Evolutionary conservation across 1,140 invertebrate genomes (phyloP).

Genomic region (Apis cerana): DNA sequence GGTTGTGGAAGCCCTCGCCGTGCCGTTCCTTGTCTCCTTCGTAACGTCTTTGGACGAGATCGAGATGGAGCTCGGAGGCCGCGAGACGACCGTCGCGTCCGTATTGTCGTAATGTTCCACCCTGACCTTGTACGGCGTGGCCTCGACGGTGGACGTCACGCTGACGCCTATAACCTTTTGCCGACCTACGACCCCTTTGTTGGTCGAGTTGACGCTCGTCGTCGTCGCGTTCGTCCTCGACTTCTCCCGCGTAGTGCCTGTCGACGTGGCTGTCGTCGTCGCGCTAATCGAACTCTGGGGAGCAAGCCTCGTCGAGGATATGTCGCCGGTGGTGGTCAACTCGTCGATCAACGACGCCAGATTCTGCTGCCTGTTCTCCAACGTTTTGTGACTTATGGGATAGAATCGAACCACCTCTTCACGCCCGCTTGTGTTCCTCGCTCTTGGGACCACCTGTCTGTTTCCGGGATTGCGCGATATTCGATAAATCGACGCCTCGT

Average conservation of each 20-base stretch:
- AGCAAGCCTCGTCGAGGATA: slow-evolving; percentile 48
- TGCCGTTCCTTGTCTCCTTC: slow-evolving; percentile 32
- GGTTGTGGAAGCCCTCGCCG: slow-evolving; percentile 25
- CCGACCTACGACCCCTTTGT: slow-evolving; percentile 47
- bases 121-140: slow-evolving; percentile 77
- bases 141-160: slow-evolving; percentile 78
- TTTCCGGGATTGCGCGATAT: slow-evolving; percentile 73
- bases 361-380: slow-evolving; percentile 71
- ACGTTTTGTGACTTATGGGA: slow-evolving; percentile 74
- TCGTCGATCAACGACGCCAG: slow-evolving; percentile 70
- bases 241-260: neutral
- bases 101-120: slow-evolving; percentile 75
- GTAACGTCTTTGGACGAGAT: neutral
- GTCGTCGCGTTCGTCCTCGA: slow-evolving; percentile 41
- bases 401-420: slow-evolving; percentile 70
- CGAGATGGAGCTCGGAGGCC: slow-evolving; percentile 33
- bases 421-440: slow-evolving; percentile 52
- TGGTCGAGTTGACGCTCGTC: neutral
- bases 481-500: slow-evolving; percentile 76
- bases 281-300: slow-evolving; percentile 13
- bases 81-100: slow-evolving; percentile 26
- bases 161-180: slow-evolving; percentile 79
- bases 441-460: slow-evolving; percentile 52
- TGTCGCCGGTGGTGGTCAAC: slow-evolving; percentile 62
- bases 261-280: slow-evolving; percentile 23